Conservation (phyloP, 2,797 vertebrate species). For the Choloepus didactylus region DNA sequence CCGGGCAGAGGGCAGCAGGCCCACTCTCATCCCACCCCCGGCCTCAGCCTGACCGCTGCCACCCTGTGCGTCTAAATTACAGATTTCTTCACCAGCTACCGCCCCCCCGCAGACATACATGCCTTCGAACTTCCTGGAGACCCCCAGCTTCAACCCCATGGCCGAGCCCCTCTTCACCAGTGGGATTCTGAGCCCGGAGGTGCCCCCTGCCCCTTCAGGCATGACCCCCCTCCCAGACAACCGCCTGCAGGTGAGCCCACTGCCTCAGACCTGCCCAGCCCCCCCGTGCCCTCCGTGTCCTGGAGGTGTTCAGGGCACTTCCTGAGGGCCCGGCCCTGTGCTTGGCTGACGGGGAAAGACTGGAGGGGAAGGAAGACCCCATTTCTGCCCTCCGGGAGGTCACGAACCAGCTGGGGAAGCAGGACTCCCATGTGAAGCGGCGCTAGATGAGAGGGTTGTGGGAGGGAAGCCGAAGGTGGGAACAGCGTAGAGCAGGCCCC, state of each 20-base stretch:
- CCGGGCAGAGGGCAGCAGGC: background rate
- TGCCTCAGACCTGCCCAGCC: background rate
- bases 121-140: constrained; percentile 82
- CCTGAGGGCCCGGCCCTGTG: background rate
- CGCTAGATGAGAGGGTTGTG: background rate
- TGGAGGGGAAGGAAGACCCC: background rate
- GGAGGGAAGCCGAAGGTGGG: background rate
- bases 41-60: constrained; percentile 18
- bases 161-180: constrained; percentile 80
- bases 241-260: constrained; percentile 85
- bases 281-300: background rate
- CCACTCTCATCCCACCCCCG: background rate
- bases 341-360: background rate
- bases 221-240: constrained; percentile 46
- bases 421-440: background rate
- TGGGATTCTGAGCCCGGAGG: constrained; percentile 68
- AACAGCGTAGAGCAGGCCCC: background rate
- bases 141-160: constrained; percentile 80
- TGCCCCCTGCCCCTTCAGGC: background rate
- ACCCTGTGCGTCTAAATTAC: constrained; percentile 61
- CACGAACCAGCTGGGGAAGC: no score
- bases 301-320: background rate
- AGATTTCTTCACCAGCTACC: constrained; percentile 88
- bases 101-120: constrained; percentile 74
- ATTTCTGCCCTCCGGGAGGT: no score